phyloP scores from a whole-genome alignment of 1,140 invertebrate species.

The Apis cerana region DNA sequence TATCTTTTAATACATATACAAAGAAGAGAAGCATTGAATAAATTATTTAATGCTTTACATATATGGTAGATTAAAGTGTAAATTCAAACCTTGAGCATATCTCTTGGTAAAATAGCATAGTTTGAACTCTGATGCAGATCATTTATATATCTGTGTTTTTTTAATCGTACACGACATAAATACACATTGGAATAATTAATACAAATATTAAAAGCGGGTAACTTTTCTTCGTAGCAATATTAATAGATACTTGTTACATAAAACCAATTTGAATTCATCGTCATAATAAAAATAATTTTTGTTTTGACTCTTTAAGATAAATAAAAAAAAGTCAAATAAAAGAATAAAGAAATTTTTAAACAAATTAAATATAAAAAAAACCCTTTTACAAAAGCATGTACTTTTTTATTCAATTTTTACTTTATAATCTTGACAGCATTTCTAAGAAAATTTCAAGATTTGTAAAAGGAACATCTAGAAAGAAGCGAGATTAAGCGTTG shows the following conservation, averaged over 20 bases:
- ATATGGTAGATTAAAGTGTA: slow-evolving; percentile 17
- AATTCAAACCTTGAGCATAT: slow-evolving; percentile 16
- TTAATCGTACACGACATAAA: neutral
- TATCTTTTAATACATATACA: slow-evolving; percentile 21
- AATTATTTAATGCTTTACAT: slow-evolving; percentile 35
- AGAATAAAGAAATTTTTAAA: neutral
- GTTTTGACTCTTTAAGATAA: neutral
- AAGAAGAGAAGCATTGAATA: slow-evolving; percentile 13
- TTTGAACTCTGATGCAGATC: neutral
- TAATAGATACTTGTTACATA: slow-evolving; percentile 1
- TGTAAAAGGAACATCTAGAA: neutral
- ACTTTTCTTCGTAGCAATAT: slow-evolving; percentile 18
- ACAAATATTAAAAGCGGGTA: neutral
- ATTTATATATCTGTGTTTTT: slow-evolving; percentile 7
- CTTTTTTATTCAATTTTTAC: neutral
- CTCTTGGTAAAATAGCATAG: neutral
- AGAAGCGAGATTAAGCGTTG: slow-evolving; percentile 27
- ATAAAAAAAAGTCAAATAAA: neutral
- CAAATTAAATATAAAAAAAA: neutral
- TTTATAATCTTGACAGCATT: too few species aligned
- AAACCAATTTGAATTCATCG: neutral
- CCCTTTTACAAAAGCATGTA: neutral
- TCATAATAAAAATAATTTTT: neutral
- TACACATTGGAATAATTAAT: neutral
- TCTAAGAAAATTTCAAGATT: neutral